A percentile compares a stretch with the other conserved stretches of the same genome.
Conservation (phyloP, 2,797 vertebrate species). For the Peromyscus aztecus region DNA sequence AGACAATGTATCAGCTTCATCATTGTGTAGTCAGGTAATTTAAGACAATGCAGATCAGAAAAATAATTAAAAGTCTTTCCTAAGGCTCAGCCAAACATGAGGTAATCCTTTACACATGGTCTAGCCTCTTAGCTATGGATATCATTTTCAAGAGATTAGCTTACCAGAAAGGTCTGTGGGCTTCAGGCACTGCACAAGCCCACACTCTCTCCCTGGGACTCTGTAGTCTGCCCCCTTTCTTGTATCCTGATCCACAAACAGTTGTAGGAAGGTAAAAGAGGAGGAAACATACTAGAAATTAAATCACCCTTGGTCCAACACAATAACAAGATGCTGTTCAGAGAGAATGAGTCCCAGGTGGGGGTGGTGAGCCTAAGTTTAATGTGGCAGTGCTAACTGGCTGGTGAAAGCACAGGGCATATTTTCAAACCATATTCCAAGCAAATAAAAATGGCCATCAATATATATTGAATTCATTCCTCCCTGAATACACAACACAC, state of each 20-base stretch:
- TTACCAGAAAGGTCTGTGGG: background rate
- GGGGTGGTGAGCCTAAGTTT: background rate
- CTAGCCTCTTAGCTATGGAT: background rate
- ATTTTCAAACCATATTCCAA: slow-evolving; percentile 3
- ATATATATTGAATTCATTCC: slow-evolving; percentile 9
- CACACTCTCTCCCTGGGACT: background rate
- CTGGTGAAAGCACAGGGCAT: background rate
- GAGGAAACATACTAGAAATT: background rate
- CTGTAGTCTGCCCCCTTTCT: background rate
- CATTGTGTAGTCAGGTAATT: background rate
- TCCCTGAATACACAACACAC: background rate
- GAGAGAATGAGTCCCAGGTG: background rate
- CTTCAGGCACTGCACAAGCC: background rate
- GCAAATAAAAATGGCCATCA: background rate
- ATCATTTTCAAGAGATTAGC: background rate
- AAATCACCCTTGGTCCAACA: background rate
- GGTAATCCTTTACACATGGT: background rate
- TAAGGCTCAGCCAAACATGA: background rate
- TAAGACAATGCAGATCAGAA: background rate
- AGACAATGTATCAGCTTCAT: background rate
- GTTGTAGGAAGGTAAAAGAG: background rate
- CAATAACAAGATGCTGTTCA: background rate
- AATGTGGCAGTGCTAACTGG: background rate
- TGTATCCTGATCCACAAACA: background rate
- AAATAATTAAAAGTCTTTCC: background rate